Evolutionary conservation across 2,797 vertebrate species (phyloP).

Genomic region (Danio aesculapii): DNA sequence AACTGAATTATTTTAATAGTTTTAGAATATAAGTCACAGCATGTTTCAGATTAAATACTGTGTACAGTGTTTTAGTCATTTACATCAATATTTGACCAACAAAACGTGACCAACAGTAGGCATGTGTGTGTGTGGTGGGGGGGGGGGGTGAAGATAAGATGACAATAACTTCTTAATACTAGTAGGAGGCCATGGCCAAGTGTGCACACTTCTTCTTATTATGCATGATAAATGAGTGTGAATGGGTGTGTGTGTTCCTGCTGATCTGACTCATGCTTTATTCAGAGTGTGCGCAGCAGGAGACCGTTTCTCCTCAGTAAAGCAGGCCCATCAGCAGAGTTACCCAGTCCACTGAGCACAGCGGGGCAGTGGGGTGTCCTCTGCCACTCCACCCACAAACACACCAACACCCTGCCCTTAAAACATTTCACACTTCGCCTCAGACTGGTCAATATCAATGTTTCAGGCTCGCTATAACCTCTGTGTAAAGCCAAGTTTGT

Average conservation of each 20-base stretch:
- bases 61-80: neutral
- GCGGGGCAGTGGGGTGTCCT: constrained; percentile 24
- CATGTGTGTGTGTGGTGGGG: constrained; percentile 5
- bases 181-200: constrained; percentile 7
- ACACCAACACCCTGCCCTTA: constrained; percentile 8
- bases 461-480: neutral
- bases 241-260: constrained; percentile 16
- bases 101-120: neutral
- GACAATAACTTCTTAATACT: constrained; percentile 13
- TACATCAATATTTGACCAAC: neutral
- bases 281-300: constrained; percentile 50
- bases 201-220: neutral
- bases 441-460: neutral
- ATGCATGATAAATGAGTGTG: constrained; percentile 32
- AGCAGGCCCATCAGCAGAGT: constrained; percentile 43
- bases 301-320: constrained; percentile 44
- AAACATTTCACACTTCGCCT: constrained; percentile 27
- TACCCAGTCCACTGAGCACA: constrained; percentile 45
- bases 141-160: constrained; percentile 1
- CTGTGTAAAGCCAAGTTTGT: neutral
- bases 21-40: no score
- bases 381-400: constrained; percentile 29
- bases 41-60: neutral
- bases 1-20: no score
- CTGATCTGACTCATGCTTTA: constrained; percentile 63